Evolutionary conservation across 2,888 invertebrate genomes (phyloP).

Genomic region (Heliconius cydno): DNA sequence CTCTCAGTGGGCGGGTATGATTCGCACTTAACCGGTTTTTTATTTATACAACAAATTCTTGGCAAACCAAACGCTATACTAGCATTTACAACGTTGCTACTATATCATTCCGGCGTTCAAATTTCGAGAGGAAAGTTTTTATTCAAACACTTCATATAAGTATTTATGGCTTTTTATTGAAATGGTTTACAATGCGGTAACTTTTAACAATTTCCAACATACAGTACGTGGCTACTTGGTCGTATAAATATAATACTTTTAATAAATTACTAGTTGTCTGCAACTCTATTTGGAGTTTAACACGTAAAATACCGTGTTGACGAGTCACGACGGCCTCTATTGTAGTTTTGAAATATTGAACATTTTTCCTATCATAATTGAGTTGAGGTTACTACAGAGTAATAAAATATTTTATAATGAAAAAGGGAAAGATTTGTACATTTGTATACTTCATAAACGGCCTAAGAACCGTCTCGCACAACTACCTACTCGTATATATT

Average conservation of each 20-base stretch:
- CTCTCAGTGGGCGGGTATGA: no score
- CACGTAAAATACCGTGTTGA: background rate
- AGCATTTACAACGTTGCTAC: conserved; percentile 22
- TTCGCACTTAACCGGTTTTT: no score
- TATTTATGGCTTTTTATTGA: conserved; percentile 43
- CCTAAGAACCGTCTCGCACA: background rate
- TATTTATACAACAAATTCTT: conserved; percentile 5
- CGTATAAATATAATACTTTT: no score
- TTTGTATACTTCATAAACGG: background rate
- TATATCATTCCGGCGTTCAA: conserved; percentile 35
- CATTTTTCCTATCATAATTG: no score
- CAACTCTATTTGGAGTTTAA: background rate
- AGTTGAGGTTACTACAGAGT: background rate
- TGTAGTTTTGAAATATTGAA: no score
- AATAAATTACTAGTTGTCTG: no score
- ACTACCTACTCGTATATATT: conserved; percentile 39
- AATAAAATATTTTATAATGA: background rate
- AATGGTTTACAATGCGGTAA: conserved; percentile 42
- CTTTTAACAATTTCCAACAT: conserved; percentile 42
- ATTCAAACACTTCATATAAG: conserved; percentile 28
- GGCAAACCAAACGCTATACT: conserved; percentile 3
- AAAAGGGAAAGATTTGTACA: background rate
- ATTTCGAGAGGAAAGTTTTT: conserved; percentile 34
- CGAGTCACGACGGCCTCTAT: no score
- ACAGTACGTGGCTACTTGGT: background rate